Conservation (phyloP, 2,888 invertebrate species). For the Limnephilus auricula region DNA sequence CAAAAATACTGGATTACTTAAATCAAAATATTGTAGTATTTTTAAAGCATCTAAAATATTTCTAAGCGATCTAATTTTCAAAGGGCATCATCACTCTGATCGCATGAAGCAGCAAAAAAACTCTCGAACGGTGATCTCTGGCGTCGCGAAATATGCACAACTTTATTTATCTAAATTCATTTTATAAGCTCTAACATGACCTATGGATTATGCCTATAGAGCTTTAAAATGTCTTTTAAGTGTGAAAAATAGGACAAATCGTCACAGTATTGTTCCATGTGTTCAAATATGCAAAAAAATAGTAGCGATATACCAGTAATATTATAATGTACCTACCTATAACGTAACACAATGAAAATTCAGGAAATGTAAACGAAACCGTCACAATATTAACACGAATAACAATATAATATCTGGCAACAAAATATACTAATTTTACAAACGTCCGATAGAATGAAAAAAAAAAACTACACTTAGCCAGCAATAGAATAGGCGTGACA, state of each 20-base stretch:
- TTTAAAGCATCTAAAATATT: too few relatives aligned
- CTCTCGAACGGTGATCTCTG: not conserved
- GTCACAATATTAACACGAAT: not conserved
- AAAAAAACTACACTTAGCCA: not conserved
- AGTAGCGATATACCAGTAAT: not conserved
- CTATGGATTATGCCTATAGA: too few relatives aligned
- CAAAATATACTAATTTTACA: not conserved
- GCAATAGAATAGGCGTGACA: slow-evolving; percentile 23
- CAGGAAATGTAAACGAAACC: not conserved
- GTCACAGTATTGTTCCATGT: not conserved
- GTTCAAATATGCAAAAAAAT: not conserved
- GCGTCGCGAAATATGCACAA: not conserved
- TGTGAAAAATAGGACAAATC: too few relatives aligned
- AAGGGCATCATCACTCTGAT: too few relatives aligned
- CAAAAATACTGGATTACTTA: too few relatives aligned
- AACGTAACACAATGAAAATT: not conserved
- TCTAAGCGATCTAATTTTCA: too few relatives aligned
- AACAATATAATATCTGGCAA: not conserved
- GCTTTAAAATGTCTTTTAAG: too few relatives aligned
- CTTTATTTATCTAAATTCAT: not conserved
- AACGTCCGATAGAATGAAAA: not conserved
- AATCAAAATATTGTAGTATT: too few relatives aligned
- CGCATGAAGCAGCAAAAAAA: not conserved
- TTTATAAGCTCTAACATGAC: not conserved
- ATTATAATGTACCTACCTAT: not conserved